These are phyloP conservation scores for Cynocephalus volans DNA, from an alignment of 2,113 vertebrate species.

Conservation along the genomic window DNA sequence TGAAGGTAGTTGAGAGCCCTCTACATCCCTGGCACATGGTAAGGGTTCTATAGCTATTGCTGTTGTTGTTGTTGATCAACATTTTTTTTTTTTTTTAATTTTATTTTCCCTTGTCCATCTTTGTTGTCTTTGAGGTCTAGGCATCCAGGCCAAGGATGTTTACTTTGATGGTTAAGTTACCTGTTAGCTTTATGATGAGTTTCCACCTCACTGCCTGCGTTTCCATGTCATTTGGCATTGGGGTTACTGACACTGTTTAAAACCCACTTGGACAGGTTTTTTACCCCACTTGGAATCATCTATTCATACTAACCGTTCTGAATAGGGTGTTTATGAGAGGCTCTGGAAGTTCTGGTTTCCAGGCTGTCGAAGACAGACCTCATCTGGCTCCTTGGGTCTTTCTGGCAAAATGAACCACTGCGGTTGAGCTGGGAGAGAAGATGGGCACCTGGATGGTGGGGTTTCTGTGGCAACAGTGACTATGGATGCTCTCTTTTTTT, in stretches of 20 bases:
- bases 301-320: background rate
- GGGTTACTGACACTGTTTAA: background rate
- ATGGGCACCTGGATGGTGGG: background rate
- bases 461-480: background rate
- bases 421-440: background rate
- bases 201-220: background rate
- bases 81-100: background rate
- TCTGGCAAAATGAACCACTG: background rate
- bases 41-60: background rate
- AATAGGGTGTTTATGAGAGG: background rate
- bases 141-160: background rate
- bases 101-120: background rate
- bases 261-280: background rate
- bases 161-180: background rate
- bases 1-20: background rate
- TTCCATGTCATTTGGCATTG: background rate
- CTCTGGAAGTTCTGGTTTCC: background rate
- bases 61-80: background rate
- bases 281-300: background rate
- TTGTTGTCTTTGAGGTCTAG: background rate
- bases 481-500: background rate
- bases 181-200: background rate
- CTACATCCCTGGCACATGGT: no score
- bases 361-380: background rate
- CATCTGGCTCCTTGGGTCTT: background rate